Base-by-base conservation (phyloP, 1,140 invertebrate genomes). In the Solenopsis fugax region DNA sequence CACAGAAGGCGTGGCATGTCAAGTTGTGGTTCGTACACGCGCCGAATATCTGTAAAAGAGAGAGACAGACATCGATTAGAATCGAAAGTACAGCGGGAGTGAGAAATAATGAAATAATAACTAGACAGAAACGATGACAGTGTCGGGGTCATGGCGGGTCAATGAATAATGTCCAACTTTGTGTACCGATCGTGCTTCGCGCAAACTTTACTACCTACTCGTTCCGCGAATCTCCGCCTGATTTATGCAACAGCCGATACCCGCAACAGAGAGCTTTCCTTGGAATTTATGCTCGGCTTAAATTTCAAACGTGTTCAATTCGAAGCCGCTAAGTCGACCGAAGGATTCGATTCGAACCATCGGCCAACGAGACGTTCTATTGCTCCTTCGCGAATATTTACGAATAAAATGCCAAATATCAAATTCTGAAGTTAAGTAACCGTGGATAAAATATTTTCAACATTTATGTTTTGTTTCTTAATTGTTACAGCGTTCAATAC, bases 21-120 rank as follows among this genome's bases (percentile, higher is more conserved):
- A 93, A 88, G 65, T 65, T 85, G 89, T 71, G 90, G 85, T 75
- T 92, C 88, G 91, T 88, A 86, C 73, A 89, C 84, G 48, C 84
- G 69, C 86, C 90, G 89, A 94, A 92, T 94, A 94, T 94, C 94
- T 95, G 93, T 37, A 94, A 93, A 87, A 88, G 60, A 88, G 2
- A 88, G 0, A 86, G 18, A 65, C n/a, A 56, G 54, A 84, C 77
- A 13, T 72, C 13, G 12, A 41, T 29, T 60, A 50, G 71, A 56
- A 88, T 78, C 18, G n/a, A 48, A 48, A 58, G 54, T 10, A 10
- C n/a, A 56, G 12, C 18, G 7, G 7, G 12, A 65, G 4, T n/a
- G 24, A 54, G 72, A 76, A 85, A 64, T 77, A 58, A 82, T n/a
- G 45, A 85, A 64, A 12, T 18, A 29, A 64, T 41, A 58, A 50